Conservation (phyloP, 2,888 invertebrate genomes). For the Gisinianus flammeolus region DNA sequence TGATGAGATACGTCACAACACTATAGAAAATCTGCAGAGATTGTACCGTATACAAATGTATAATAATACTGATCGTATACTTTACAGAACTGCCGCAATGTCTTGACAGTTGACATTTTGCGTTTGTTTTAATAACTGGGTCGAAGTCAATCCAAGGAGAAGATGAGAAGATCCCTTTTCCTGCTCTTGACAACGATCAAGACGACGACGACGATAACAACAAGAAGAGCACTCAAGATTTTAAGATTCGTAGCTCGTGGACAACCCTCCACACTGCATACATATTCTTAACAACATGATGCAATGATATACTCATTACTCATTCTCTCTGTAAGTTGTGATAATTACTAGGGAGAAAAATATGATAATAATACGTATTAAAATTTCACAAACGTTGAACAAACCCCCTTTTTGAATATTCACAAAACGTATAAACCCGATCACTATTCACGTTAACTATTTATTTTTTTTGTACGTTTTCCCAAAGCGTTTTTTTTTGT, state of each 20-base stretch:
- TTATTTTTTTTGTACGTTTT: not conserved
- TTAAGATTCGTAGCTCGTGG: not conserved
- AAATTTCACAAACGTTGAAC: not conserved
- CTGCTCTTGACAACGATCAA: not conserved
- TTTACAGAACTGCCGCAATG: not conserved
- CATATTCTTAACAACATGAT: not conserved
- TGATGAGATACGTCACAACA: not conserved
- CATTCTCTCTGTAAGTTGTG: not conserved
- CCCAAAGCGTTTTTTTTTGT: not conserved
- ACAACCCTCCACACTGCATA: not conserved
- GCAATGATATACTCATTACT: not conserved
- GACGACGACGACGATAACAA: not conserved
- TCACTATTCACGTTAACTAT: no score
- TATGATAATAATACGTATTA: not conserved
- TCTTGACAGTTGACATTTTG: conserved; percentile 33
- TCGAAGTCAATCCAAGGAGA: conserved; percentile 16
- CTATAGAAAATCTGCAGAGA: not conserved
- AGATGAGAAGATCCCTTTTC: not conserved
- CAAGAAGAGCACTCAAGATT: not conserved
- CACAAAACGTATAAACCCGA: no score
- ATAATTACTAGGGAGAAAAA: not conserved
- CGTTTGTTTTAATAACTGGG: conserved; percentile 21
- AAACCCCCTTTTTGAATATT: no score
- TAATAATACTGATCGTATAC: not conserved
- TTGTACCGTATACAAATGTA: no score